A percentile compares a stretch with the other conserved stretches of the same genome.
Conservation (phyloP, 2,888 invertebrate species). For the Tholera decimalis region DNA sequence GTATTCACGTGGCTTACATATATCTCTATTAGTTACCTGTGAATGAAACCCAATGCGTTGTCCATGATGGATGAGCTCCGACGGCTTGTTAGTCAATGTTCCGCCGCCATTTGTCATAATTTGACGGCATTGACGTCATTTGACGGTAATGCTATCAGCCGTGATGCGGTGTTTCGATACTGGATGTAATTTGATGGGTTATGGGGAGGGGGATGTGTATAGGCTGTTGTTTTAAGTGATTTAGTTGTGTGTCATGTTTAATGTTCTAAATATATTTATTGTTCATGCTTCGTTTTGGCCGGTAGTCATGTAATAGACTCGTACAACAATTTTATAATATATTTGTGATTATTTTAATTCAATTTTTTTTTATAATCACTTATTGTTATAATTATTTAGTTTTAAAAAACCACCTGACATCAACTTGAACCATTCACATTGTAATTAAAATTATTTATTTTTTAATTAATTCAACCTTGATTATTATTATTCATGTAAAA, state of each 20-base stretch:
- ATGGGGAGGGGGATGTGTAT: not conserved
- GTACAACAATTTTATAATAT: no score
- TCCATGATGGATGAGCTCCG: conserved; percentile 70
- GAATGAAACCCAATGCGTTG: conserved; percentile 63
- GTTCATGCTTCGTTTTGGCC: not conserved
- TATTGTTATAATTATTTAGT: no score
- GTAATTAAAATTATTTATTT: no score
- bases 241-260: no score
- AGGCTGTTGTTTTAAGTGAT: not conserved
- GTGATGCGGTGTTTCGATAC: conserved; percentile 30
- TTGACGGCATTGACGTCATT: conserved; percentile 72
- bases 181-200: conserved; percentile 56
- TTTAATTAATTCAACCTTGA: no score
- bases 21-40: conserved; percentile 53
- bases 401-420: no score
- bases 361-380: no score
- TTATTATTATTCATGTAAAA: no score
- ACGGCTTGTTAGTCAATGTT: conserved; percentile 61
- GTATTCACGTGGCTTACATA: conserved; percentile 36
- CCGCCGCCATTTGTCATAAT: conserved; percentile 80
- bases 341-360: no score
- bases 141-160: conserved; percentile 69
- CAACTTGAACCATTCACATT: no score
- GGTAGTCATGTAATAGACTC: no score
- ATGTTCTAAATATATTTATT: not conserved